These are phyloP conservation scores for Muntiacus reevesi DNA, from an alignment of 2,113 vertebrate genomes.

Conservation along the genomic window DNA sequence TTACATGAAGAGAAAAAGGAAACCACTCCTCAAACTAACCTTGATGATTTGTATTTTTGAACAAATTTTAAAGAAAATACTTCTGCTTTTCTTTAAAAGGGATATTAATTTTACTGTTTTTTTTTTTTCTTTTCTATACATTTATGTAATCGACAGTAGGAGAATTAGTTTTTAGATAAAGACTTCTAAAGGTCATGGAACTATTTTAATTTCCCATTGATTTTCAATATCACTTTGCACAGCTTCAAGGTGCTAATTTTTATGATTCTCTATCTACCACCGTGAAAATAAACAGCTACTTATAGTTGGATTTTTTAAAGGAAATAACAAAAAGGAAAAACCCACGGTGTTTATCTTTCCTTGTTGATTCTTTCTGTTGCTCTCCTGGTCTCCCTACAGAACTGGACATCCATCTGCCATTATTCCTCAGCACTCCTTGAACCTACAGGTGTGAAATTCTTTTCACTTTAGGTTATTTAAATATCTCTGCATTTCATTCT, in stretches of 20 bases:
- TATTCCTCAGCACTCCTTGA: background rate
- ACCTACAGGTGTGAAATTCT: background rate
- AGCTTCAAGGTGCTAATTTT: background rate
- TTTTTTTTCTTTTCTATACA: background rate
- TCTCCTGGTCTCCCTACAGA: background rate
- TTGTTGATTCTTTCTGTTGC: background rate
- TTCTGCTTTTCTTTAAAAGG: background rate
- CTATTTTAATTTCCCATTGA: background rate
- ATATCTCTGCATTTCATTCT: background rate
- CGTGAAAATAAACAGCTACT: background rate
- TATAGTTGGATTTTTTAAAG: background rate
- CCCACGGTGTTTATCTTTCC: background rate
- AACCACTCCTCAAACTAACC: background rate
- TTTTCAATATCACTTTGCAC: background rate
- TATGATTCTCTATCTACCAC: background rate
- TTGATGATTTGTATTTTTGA: background rate
- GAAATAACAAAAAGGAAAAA: background rate
- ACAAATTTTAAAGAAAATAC: background rate
- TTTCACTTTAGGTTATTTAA: background rate
- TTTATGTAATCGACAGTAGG: background rate
- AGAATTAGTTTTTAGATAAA: background rate
- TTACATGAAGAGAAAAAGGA: background rate
- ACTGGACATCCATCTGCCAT: too few species aligned
- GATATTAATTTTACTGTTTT: background rate
- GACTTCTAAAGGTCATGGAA: background rate